Conservation (phyloP, 2,797 vertebrate species). For the Acrocephalus scirpaceus region DNA sequence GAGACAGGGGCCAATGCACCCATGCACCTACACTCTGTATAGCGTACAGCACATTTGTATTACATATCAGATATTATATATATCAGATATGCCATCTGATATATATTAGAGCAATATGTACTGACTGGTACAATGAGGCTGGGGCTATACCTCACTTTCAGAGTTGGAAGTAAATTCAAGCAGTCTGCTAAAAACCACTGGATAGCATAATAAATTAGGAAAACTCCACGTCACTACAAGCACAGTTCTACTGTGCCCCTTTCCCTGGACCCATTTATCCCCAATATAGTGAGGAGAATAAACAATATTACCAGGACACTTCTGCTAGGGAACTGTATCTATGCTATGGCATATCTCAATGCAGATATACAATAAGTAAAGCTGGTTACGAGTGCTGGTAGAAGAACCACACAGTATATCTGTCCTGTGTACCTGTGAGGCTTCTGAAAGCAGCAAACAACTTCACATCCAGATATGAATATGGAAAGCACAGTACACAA, state of each 20-base stretch:
- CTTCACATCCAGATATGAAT: background rate
- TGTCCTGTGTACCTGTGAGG: background rate
- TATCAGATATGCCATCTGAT: background rate
- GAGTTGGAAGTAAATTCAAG: background rate
- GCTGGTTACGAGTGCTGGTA: background rate
- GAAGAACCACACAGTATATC: rapidly evolving
- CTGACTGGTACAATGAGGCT: background rate
- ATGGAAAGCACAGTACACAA: background rate
- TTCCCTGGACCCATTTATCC: background rate
- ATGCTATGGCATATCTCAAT: background rate
- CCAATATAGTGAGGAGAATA: background rate
- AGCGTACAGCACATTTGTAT: background rate
- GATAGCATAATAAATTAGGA: background rate
- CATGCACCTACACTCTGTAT: background rate
- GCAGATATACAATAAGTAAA: background rate
- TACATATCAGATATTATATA: no score
- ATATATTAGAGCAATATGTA: rapidly evolving
- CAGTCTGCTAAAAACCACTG: background rate
- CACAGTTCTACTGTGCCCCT: background rate
- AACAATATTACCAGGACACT: background rate
- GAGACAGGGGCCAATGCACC: background rate
- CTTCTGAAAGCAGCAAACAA: background rate
- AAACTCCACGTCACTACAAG: background rate
- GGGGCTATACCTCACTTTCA: background rate
- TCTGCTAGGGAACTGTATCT: background rate